Percentiles rank a stretch among this genome's conserved stretches.
Evolutionary conservation across 2,797 vertebrate genomes (phyloP).

Genomic region (Anguilla obscura): DNA sequence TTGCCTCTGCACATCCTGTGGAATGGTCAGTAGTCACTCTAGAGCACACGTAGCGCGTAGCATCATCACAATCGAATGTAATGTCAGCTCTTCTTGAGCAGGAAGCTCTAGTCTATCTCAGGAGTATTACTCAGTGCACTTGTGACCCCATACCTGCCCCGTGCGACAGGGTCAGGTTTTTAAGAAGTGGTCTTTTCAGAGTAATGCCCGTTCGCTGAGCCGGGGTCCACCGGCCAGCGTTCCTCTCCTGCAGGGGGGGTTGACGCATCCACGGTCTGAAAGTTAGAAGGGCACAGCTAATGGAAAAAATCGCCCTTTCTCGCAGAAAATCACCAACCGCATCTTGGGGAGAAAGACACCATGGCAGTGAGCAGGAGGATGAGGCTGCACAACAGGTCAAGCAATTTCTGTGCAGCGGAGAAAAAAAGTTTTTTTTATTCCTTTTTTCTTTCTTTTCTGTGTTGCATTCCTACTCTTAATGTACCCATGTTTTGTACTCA

Average conservation of each 20-base stretch:
- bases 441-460: background rate
- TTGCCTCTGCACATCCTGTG: background rate
- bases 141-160: background rate
- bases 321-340: slow-evolving; percentile 63
- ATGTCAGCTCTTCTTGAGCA: background rate
- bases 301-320: slow-evolving; percentile 23
- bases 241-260: background rate
- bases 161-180: background rate
- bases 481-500: background rate
- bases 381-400: background rate
- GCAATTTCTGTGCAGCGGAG: background rate
- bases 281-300: background rate
- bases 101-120: background rate
- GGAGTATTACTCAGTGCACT: background rate
- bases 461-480: background rate
- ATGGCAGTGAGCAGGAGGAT: slow-evolving; percentile 52
- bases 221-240: background rate
- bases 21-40: background rate
- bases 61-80: background rate
- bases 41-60: background rate
- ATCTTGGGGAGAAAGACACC: slow-evolving; percentile 57
- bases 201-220: background rate
- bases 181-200: background rate
- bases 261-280: background rate
- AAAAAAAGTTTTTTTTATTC: background rate